Conservation (phyloP, 53 echinoderm and acorn worm species). For the Luidia sarsii region DNA sequence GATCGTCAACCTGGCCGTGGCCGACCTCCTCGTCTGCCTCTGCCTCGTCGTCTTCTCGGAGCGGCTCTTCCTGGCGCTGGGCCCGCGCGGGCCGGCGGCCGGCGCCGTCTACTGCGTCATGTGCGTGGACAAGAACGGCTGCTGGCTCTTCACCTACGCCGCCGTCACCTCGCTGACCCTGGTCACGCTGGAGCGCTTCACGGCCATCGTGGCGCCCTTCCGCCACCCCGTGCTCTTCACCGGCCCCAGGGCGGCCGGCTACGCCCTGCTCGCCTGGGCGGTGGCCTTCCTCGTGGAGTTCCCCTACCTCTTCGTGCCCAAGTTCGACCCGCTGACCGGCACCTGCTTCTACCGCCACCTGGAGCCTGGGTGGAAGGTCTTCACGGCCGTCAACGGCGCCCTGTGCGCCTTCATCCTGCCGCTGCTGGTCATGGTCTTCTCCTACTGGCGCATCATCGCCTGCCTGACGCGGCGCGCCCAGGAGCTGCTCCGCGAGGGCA, state of each 20-base stretch:
- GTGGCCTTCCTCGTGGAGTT: not conserved
- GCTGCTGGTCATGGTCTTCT: not conserved
- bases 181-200: constrained; percentile 73
- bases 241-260: not conserved
- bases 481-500: constrained; percentile 8
- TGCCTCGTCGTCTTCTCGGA: constrained; percentile 59
- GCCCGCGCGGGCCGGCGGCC: constrained; percentile 22
- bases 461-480: not conserved
- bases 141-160: constrained; percentile 52
- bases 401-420: not conserved
- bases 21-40: constrained; percentile 71
- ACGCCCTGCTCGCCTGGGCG: not conserved
- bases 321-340: not conserved
- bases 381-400: constrained; percentile 4
- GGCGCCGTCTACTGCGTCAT: constrained; percentile 63
- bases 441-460: constrained; percentile 10
- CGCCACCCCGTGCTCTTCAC: constrained; percentile 67
- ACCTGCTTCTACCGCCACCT: constrained; percentile 1
- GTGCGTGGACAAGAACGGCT: constrained; percentile 53
- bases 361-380: not conserved
- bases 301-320: constrained; percentile 17
- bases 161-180: constrained; percentile 65
- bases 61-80: not conserved
- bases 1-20: constrained; percentile 72
- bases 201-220: constrained; percentile 79